These are phyloP conservation scores for Anguilla rostrata DNA, from an alignment of 2,113 vertebrate genomes.

Conservation along the genomic window DNA sequence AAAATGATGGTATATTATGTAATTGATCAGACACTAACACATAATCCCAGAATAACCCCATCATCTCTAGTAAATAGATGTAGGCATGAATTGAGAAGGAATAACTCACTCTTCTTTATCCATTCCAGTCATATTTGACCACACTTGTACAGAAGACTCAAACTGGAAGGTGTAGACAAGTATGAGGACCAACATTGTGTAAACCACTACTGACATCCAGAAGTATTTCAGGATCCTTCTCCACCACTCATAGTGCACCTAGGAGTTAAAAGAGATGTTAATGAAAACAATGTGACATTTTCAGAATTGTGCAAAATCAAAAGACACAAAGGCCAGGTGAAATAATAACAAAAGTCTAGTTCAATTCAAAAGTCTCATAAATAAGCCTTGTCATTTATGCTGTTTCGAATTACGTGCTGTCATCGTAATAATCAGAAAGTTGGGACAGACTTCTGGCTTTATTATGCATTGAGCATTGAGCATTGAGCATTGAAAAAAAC, in stretches of 20 bases:
- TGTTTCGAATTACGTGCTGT: too few species aligned
- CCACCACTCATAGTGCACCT: slow-evolving; percentile 98
- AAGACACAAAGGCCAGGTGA: background rate
- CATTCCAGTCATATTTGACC: slow-evolving; percentile 78
- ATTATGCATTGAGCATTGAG: too few species aligned
- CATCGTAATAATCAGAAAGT: too few species aligned
- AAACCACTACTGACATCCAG: slow-evolving; percentile 98
- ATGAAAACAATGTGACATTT: background rate
- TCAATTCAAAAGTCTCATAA: too few species aligned
- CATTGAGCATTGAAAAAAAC: too few species aligned
- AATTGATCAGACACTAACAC: too few species aligned
- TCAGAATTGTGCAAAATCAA: background rate
- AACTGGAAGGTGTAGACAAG: slow-evolving; percentile 97
- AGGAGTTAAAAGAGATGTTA: slow-evolving; percentile 17
- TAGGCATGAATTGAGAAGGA: background rate
- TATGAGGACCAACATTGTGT: slow-evolving; percentile 94
- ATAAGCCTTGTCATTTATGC: too few species aligned
- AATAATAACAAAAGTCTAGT: too few species aligned
- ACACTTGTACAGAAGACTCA: slow-evolving; percentile 73
- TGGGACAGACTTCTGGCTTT: too few species aligned
- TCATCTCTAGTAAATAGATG: background rate
- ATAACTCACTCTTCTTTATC: slow-evolving; percentile 73
- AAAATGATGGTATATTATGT: too few species aligned
- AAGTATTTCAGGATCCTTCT: slow-evolving; percentile 93
- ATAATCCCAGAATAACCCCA: too few species aligned